These are phyloP conservation scores for Alethe diademata DNA, from an alignment of 2,113 vertebrate genomes.

Conservation along the genomic window DNA sequence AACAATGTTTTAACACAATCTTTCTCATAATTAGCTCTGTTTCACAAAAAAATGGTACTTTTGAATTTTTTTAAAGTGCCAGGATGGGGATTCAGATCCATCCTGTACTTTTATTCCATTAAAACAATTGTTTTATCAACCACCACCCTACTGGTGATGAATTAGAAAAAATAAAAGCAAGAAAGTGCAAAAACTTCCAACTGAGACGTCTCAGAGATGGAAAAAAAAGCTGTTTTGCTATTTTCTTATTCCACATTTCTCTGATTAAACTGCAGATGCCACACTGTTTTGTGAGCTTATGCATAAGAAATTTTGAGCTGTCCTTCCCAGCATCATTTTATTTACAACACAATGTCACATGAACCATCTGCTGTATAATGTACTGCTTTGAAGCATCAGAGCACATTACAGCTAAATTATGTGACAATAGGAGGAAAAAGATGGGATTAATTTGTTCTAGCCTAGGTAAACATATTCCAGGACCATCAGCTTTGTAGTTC, in stretches of 20 bases:
- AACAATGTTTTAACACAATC: neutral
- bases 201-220: neutral
- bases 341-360: neutral
- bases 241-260: neutral
- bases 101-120: neutral
- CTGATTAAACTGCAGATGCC: neutral
- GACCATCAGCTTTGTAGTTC: neutral
- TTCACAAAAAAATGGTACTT: neutral
- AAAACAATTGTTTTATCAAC: neutral
- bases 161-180: neutral
- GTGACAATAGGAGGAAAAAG: neutral
- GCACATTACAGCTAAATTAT: neutral
- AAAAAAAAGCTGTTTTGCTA: neutral
- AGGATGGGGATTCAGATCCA: neutral
- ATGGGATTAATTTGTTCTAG: neutral
- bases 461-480: neutral
- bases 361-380: neutral
- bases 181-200: neutral
- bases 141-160: neutral
- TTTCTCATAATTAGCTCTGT: neutral
- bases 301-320: neutral
- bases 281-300: neutral
- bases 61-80: neutral
- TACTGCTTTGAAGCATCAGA: neutral
- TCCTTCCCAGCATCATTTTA: neutral